Conservation (phyloP, 2,888 invertebrate species). For the Idaea aversata region DNA sequence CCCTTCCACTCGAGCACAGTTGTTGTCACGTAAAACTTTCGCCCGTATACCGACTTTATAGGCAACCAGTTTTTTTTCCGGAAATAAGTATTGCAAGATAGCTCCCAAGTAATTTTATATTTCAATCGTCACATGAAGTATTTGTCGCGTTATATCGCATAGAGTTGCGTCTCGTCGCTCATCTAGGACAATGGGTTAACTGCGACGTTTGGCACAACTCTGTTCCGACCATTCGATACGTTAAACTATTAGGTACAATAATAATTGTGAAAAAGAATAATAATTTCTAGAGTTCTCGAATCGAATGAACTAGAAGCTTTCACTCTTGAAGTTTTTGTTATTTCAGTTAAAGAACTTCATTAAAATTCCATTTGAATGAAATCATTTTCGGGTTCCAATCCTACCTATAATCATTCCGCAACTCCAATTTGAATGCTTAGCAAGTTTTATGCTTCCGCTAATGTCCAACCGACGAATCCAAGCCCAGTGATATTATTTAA, state of each 20-base stretch:
- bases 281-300: not conserved
- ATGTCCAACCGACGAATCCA: constrained; percentile 40
- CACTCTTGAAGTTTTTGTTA: constrained; percentile 5
- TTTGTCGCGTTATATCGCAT: no score
- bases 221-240: not conserved
- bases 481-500: constrained; percentile 42
- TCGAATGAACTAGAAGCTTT: constrained; percentile 5
- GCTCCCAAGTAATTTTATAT: no score
- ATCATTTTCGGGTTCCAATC: constrained; percentile 11
- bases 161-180: no score
- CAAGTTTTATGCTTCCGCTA: constrained; percentile 18
- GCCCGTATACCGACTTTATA: no score
- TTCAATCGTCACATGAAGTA: no score
- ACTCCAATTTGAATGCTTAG: constrained; percentile 10
- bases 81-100: no score
- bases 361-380: constrained; percentile 5
- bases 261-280: not conserved
- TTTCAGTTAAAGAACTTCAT: constrained; percentile 1
- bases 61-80: no score
- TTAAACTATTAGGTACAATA: not conserved
- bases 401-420: constrained; percentile 18
- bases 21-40: no score
- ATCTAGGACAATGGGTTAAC: no score
- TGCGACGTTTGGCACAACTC: not conserved
- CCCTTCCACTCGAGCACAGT: no score